Evolutionary conservation across 2,888 invertebrate species (phyloP).

Genomic region (Napeogenes inachia): DNA sequence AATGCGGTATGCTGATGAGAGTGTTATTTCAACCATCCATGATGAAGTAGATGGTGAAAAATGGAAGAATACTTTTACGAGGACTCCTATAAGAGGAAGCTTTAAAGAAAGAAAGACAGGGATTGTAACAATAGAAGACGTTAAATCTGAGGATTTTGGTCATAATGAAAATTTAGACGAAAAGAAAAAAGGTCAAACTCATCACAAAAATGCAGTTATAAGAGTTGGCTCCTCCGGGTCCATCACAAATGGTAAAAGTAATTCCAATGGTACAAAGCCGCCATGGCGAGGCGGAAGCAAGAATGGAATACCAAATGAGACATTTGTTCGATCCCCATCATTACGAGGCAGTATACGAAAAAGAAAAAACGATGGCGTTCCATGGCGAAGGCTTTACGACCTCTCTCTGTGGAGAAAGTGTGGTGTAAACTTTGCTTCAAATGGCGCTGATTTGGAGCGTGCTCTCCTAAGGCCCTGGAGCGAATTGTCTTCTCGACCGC

Average conservation of each 20-base stretch:
- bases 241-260: constrained; percentile 52
- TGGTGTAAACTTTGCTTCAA: constrained; percentile 65
- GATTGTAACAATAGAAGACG: constrained; percentile 71
- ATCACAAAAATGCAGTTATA: constrained; percentile 48
- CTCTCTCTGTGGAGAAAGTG: constrained; percentile 75
- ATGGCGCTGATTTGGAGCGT: constrained; percentile 64
- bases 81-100: constrained; percentile 61
- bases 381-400: constrained; percentile 77
- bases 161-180: constrained; percentile 61
- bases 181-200: constrained; percentile 53
- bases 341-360: constrained; percentile 67
- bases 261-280: constrained; percentile 57
- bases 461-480: constrained; percentile 63
- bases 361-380: constrained; percentile 61
- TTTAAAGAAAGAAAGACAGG: constrained; percentile 67
- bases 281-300: constrained; percentile 68
- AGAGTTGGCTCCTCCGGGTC: constrained; percentile 53
- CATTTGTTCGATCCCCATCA: constrained; percentile 61
- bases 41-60: constrained; percentile 71
- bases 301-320: constrained; percentile 51
- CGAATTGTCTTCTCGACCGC: constrained; percentile 56
- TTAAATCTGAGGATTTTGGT: constrained; percentile 62
- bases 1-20: constrained; percentile 77
- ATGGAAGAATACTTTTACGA: constrained; percentile 54
- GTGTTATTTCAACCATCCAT: constrained; percentile 48